Percentiles rank a stretch among this genome's conserved stretches.
phyloP scores from a whole-genome alignment of 2,113 vertebrate genomes.

The Alethe diademata region DNA sequence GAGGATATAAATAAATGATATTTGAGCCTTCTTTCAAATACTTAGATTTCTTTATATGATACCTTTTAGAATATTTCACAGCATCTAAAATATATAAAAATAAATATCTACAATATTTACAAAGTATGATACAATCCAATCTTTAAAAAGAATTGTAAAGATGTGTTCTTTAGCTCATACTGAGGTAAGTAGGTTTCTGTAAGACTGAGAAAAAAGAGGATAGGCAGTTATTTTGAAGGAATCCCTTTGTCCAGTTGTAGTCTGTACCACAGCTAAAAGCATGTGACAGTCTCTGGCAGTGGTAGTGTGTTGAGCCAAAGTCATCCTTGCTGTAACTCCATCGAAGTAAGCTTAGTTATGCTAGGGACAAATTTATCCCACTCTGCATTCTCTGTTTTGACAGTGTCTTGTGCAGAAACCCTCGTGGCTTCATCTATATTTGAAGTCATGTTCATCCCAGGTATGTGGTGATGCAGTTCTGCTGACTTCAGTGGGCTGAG shows the following conservation, averaged over 20 bases:
- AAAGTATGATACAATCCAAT: conserved; percentile 3
- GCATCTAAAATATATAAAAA: conserved; percentile 56
- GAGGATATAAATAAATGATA: conserved; percentile 23
- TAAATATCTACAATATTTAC: conserved; percentile 51
- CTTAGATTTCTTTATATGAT: conserved; percentile 19
- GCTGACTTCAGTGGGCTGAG: conserved; percentile 35
- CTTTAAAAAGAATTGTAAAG: conserved; percentile 56
- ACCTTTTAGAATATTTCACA: conserved; percentile 41
- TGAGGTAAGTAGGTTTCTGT: conserved; percentile 64
- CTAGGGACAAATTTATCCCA: conserved; percentile 14
- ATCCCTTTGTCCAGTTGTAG: neutral
- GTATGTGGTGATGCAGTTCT: conserved; percentile 28
- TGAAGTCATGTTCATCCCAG: conserved; percentile 17
- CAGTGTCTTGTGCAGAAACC: conserved; percentile 7
- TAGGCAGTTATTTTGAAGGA: neutral
- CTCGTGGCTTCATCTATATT: conserved; percentile 9
- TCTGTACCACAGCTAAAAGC: neutral
- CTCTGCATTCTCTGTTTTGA: neutral
- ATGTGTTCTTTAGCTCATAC: conserved; percentile 50
- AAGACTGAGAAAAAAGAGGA: conserved; percentile 36
- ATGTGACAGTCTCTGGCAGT: neutral
- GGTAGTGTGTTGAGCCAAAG: neutral
- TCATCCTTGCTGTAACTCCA: conserved; percentile 63
- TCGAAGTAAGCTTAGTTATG: conserved; percentile 23
- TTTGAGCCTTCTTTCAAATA: conserved; percentile 47